A percentile compares a stretch with the other conserved stretches of the same genome.
phyloP scores from a whole-genome alignment of 2,888 invertebrate genomes.

The Endotricha flammealis region DNA sequence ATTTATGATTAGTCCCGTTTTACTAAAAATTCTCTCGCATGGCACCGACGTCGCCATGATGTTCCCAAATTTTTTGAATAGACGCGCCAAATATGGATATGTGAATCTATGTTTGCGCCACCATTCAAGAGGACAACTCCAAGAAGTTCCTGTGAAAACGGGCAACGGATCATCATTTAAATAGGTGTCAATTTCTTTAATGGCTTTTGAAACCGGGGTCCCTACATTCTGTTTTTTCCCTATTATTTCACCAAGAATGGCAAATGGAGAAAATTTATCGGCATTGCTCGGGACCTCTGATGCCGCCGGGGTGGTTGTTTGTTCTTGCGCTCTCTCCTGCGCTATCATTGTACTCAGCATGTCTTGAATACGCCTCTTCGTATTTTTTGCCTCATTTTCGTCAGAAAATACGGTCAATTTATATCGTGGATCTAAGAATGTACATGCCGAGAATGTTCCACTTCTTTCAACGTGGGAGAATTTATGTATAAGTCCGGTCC shows the following conservation, averaged over 20 bases:
- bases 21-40: slow-evolving; percentile 22
- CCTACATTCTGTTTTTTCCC: slow-evolving; percentile 9
- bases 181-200: slow-evolving; percentile 21
- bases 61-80: slow-evolving; percentile 16
- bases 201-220: slow-evolving; percentile 19
- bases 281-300: too few relatives aligned
- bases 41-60: slow-evolving; percentile 23
- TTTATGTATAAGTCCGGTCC: slow-evolving; percentile 11
- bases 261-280: slow-evolving; percentile 22
- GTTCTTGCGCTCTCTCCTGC: neutral
- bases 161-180: slow-evolving; percentile 20
- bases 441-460: slow-evolving; percentile 18
- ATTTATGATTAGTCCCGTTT: slow-evolving; percentile 17
- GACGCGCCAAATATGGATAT: slow-evolving; percentile 14
- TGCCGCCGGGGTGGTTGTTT: neutral
- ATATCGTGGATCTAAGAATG: slow-evolving; percentile 20
- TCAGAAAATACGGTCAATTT: slow-evolving; percentile 18
- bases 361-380: slow-evolving; percentile 15
- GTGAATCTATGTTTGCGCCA: slow-evolving; percentile 15
- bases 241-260: slow-evolving; percentile 16
- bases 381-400: slow-evolving; percentile 14
- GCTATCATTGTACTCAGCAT: slow-evolving; percentile 1
- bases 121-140: slow-evolving; percentile 23
- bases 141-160: slow-evolving; percentile 7
- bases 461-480: slow-evolving; percentile 17